Percentiles rank a stretch among this genome's conserved stretches.
These are phyloP conservation scores for Tenthredo notha DNA, from an alignment of 2,888 invertebrate genomes.

Conservation along the genomic window DNA sequence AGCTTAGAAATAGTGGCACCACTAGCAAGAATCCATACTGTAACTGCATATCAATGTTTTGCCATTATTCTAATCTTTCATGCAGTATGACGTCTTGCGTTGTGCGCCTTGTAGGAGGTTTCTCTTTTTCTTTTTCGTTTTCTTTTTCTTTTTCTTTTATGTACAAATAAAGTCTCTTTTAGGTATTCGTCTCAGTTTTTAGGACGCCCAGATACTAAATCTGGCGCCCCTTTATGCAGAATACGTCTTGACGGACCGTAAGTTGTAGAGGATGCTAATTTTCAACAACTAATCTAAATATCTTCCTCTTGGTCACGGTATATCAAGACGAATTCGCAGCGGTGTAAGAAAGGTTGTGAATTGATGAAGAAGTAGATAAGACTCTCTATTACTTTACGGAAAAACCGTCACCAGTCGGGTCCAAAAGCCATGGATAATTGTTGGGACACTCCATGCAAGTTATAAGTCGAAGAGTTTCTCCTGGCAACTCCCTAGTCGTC, in stretches of 20 bases:
- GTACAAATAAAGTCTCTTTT: constrained; percentile 53
- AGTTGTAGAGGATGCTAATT: not conserved
- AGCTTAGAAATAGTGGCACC: constrained; percentile 19
- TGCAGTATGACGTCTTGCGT: not conserved
- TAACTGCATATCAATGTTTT: not conserved
- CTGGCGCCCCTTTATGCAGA: not conserved
- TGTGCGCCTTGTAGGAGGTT: not conserved
- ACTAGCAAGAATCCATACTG: not conserved
- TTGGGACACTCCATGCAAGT: constrained; percentile 98
- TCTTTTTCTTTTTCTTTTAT: constrained; percentile 48
- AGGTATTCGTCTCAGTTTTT: not conserved
- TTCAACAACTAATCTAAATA: not conserved
- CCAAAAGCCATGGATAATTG: constrained; percentile 96
- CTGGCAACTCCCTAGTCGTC: constrained; percentile 93
- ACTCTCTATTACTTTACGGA: constrained; percentile 87
- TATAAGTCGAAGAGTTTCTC: constrained; percentile 94
- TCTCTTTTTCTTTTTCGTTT: not conserved
- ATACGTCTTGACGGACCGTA: not conserved
- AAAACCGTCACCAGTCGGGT: constrained; percentile 97
- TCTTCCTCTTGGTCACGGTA: constrained; percentile 18
- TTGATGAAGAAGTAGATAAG: not conserved
- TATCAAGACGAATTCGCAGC: constrained; percentile 2
- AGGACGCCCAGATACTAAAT: not conserved
- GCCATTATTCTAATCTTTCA: not conserved
- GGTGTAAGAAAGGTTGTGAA: not conserved